These are phyloP conservation scores for Caranx melampygus DNA, from an alignment of 2,113 vertebrate genomes.

Conservation along the genomic window DNA sequence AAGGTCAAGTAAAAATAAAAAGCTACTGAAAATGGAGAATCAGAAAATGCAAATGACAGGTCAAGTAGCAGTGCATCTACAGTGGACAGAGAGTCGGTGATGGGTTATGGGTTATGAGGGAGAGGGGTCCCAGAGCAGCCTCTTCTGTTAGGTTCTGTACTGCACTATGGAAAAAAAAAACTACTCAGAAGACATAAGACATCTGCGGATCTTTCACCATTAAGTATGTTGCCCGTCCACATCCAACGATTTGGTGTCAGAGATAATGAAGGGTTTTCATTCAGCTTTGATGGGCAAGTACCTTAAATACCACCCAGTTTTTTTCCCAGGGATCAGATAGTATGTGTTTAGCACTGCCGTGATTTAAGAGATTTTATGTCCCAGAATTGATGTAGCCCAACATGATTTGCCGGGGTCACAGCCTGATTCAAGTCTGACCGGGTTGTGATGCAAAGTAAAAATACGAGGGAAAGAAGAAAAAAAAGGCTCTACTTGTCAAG, in stretches of 20 bases:
- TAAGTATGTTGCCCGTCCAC: background rate
- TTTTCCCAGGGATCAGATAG: background rate
- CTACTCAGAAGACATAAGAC: background rate
- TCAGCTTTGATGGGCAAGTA: background rate
- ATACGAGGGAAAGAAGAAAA: background rate
- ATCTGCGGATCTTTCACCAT: background rate
- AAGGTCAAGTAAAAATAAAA: background rate
- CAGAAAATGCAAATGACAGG: constrained; percentile 58
- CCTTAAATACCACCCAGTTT: constrained; percentile 3
- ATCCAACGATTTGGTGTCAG: background rate
- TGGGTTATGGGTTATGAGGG: constrained; percentile 81
- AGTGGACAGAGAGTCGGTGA: constrained; percentile 72
- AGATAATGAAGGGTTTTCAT: background rate
- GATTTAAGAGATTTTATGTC: background rate
- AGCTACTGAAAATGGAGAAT: constrained; percentile 49
- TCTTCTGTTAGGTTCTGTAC: constrained; percentile 61
- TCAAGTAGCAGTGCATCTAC: constrained; percentile 60
- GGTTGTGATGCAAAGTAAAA: constrained; percentile 1
- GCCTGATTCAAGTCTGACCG: background rate
- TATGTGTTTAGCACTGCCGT: background rate
- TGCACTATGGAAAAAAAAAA: constrained; percentile 2
- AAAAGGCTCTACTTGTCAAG: background rate
- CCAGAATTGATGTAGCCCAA: background rate
- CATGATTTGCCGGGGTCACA: background rate
- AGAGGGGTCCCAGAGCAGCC: constrained; percentile 82